phyloP scores from a whole-genome alignment of 2,113 vertebrate species.

The Bagarius yarrelli region DNA sequence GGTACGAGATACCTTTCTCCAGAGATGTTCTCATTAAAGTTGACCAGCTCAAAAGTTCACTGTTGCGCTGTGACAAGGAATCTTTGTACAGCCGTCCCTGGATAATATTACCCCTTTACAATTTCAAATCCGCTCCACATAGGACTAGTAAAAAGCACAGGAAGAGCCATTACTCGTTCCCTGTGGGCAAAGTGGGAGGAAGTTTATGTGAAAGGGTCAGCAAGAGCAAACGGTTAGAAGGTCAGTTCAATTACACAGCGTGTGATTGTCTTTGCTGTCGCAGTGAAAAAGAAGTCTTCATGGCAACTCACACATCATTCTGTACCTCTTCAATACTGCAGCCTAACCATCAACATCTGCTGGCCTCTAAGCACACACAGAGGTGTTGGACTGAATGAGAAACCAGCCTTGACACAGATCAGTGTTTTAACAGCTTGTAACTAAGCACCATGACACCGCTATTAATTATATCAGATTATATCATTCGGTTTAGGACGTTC shows the following conservation, averaged over 20 bases:
- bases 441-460: constrained; percentile 1
- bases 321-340: constrained; percentile 31
- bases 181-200: constrained; percentile 40
- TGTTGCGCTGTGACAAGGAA: constrained; percentile 31
- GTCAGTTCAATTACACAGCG: constrained; percentile 57
- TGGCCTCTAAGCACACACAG: constrained; percentile 33
- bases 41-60: constrained; percentile 33
- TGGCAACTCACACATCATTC: constrained; percentile 49
- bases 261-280: constrained; percentile 43
- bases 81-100: constrained; percentile 41
- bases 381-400: constrained; percentile 17
- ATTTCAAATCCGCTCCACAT: constrained; percentile 25
- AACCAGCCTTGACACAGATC: constrained; percentile 28
- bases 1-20: constrained; percentile 12
- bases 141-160: constrained; percentile 31
- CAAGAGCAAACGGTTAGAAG: constrained; percentile 51
- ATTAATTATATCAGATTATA: constrained; percentile 21
- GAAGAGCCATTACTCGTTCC: constrained; percentile 28
- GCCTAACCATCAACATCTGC: background rate
- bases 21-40: constrained; percentile 44
- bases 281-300: constrained; percentile 40
- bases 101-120: constrained; percentile 19
- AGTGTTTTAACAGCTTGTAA: constrained; percentile 9
- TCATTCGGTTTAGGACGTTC: constrained; percentile 30
- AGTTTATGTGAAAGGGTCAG: constrained; percentile 40